Base-by-base conservation (phyloP, 1,140 invertebrate genomes). In the Nymphalis io region DNA sequence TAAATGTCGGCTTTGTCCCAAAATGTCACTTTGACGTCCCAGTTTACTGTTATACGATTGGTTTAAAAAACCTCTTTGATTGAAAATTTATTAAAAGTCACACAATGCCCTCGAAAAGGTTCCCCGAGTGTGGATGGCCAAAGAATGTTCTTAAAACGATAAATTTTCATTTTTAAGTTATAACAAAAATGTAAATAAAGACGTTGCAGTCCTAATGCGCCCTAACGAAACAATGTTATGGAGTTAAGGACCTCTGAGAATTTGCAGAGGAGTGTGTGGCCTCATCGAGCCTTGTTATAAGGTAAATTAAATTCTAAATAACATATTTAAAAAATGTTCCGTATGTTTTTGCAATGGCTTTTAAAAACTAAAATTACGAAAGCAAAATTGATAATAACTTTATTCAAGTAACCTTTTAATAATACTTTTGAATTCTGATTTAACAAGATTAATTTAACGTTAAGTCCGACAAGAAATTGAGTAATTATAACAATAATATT, bases 141-240 rank as follows among this genome's bases (percentile, higher is more conserved):
- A n/a, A 57, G 21, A 58, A 58, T 58, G 58, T 60, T 51, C 44
- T 51, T 57, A 66, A 18, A 53, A 33, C 63, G 63, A 81, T 80
- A 81, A 81, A 84, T 72, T 74, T 67, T 51, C 55, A 74, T 70
- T 84, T 82, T 84, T 81, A 72, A 72, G 60, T 71, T 64, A 70
- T 68, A 76, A 74, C 71, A 74, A 73, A 76, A 72, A 79, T 78
- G 78, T 62, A 78, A 82, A 82, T 82, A 82, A 82, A 82, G 74
- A 73, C 74, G 64, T 79, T 76, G 69, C 61, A 57, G 61, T 74
- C 61, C 70, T 75, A 73, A 82, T 75, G 73, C 70, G 64, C 51
- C 57, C 60, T 62, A 70, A 76, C 70, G 71, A 76, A 83, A 80
- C 79, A 79, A 81, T 80, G 70, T 74, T 61, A 70, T 71, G 74